A percentile compares a stretch with the other conserved stretches of the same genome.
Evolutionary conservation across 1,140 invertebrate genomes (phyloP).

Genomic region (Amphibalanus amphitrite): DNA sequence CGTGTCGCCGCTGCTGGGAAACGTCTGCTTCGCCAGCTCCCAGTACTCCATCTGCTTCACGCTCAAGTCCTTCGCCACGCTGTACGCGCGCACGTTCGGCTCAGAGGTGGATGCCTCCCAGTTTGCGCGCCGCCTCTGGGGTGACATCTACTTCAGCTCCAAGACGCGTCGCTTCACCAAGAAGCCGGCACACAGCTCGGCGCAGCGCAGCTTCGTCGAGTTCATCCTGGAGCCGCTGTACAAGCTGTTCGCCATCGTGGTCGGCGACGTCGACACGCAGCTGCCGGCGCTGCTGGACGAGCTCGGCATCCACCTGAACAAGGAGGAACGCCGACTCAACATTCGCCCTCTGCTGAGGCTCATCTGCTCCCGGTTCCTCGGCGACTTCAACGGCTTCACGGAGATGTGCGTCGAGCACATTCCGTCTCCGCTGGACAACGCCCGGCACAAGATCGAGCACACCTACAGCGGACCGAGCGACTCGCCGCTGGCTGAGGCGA

Average conservation of each 20-base stretch:
- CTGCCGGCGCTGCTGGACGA: constrained; percentile 70
- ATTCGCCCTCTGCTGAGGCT: constrained; percentile 80
- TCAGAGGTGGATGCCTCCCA: constrained; percentile 55
- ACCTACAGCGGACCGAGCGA: constrained; percentile 81
- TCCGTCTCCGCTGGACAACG: constrained; percentile 77
- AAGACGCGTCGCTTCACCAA: constrained; percentile 91
- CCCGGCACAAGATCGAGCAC: constrained; percentile 70
- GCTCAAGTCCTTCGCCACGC: constrained; percentile 84
- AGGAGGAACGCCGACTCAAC: constrained; percentile 91
- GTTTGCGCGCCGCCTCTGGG: constrained; percentile 90
- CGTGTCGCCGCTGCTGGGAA: constrained; percentile 46
- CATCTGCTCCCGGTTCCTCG: constrained; percentile 83
- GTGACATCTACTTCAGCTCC: constrained; percentile 96
- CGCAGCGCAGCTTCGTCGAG: constrained; percentile 93
- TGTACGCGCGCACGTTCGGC: constrained; percentile 58
- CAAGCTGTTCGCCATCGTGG: constrained; percentile 96
- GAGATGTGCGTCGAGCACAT: constrained; percentile 93
- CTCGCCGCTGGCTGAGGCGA: constrained; percentile 60
- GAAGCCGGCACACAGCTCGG: constrained; percentile 74
- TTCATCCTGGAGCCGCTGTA: constrained; percentile 97
- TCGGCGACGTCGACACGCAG: constrained; percentile 91
- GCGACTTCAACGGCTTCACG: constrained; percentile 60
- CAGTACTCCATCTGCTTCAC: constrained; percentile 96
- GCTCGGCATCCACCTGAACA: constrained; percentile 78
- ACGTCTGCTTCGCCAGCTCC: constrained; percentile 96